These are phyloP conservation scores for Coreius guichenoti DNA, from an alignment of 2,797 vertebrate genomes.

Conservation along the genomic window DNA sequence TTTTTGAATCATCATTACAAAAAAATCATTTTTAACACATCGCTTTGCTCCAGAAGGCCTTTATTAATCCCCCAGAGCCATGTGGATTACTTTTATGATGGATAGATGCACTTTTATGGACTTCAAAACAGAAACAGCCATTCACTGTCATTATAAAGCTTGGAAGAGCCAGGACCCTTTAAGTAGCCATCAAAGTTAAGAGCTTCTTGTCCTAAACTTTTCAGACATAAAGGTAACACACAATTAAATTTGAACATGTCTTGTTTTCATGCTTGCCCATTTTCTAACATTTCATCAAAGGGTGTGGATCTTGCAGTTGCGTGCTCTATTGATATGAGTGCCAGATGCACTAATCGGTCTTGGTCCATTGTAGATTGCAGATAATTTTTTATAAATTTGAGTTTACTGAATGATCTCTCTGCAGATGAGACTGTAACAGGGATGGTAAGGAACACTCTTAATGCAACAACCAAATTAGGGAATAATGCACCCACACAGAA, in stretches of 20 bases:
- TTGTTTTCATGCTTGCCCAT: slow-evolving; percentile 6
- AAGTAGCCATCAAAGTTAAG: too few relatives aligned
- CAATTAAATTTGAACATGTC: slow-evolving; percentile 2
- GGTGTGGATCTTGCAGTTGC: not conserved
- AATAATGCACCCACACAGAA: not conserved
- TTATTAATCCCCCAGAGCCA: too few relatives aligned
- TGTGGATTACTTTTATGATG: too few relatives aligned
- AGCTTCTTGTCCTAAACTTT: not conserved
- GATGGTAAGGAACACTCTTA: slow-evolving; percentile 38
- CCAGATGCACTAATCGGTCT: slow-evolving; percentile 6
- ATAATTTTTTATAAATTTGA: slow-evolving; percentile 8
- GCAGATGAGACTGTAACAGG: slow-evolving; percentile 2
- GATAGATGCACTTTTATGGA: too few relatives aligned
- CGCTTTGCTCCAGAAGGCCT: too few relatives aligned
- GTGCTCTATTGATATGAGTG: slow-evolving; percentile 17
- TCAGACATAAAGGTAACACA: not conserved
- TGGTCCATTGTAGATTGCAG: not conserved
- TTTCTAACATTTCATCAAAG: slow-evolving; percentile 15
- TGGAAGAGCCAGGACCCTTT: too few relatives aligned
- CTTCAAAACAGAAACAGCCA: too few relatives aligned
- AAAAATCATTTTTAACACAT: too few relatives aligned
- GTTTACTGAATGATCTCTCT: slow-evolving; percentile 24
- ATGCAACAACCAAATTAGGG: slow-evolving; percentile 21
- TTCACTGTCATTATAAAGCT: too few relatives aligned
- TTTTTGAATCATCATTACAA: too few relatives aligned